These are phyloP conservation scores for Agrilus mali DNA, from an alignment of 2,888 invertebrate genomes.

Conservation along the genomic window DNA sequence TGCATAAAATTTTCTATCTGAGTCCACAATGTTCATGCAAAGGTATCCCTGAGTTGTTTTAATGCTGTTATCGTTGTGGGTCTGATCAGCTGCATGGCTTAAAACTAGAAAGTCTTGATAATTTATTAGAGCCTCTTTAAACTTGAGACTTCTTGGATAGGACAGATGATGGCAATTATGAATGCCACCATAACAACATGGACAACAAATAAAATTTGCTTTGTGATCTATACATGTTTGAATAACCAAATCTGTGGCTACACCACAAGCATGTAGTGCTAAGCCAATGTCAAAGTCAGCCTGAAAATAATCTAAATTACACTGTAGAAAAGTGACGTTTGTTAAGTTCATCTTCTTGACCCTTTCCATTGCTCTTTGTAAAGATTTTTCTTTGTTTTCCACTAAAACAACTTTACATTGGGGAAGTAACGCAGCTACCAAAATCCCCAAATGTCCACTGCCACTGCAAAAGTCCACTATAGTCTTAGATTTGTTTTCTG, in stretches of 20 bases:
- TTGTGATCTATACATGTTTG: slow-evolving; percentile 62
- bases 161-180: slow-evolving; percentile 65
- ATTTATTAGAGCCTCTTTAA: slow-evolving; percentile 26
- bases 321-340: slow-evolving; percentile 72
- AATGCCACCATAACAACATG: slow-evolving; percentile 89
- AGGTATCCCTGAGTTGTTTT: slow-evolving; percentile 63
- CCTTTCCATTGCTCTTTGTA: slow-evolving; percentile 59
- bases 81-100: slow-evolving; percentile 87
- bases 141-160: slow-evolving; percentile 69
- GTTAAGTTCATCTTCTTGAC: slow-evolving; percentile 48
- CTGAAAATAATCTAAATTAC: slow-evolving; percentile 82
- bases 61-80: slow-evolving; percentile 59
- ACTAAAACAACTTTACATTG: slow-evolving; percentile 66
- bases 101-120: slow-evolving; percentile 58
- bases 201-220: slow-evolving; percentile 80
- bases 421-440: slow-evolving; percentile 69
- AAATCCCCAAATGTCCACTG: slow-evolving; percentile 82
- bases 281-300: slow-evolving; percentile 75
- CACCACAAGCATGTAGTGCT: slow-evolving; percentile 87
- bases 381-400: slow-evolving; percentile 85
- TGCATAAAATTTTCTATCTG: slow-evolving; percentile 67
- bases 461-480: slow-evolving; percentile 94
- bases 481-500: slow-evolving; percentile 28
- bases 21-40: slow-evolving; percentile 84
- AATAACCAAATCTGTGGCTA: slow-evolving; percentile 85